Conservation (phyloP, 2,797 vertebrate genomes). For the Eulemur rubriventer region DNA sequence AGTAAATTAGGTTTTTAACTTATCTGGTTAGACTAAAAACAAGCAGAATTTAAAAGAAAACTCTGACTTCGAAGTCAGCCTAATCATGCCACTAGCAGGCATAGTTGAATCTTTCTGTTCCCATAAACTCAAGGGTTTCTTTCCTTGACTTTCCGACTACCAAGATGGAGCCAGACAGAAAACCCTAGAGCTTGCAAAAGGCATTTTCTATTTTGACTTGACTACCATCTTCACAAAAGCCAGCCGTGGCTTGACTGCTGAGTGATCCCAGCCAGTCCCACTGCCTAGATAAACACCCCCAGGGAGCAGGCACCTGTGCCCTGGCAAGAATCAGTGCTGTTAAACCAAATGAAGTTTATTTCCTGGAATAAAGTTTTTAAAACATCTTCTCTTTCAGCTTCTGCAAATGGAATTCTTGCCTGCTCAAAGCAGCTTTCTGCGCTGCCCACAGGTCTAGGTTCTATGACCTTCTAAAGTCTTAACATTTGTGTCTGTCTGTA, state of each 20-base stretch:
- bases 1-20: slow-evolving; percentile 8
- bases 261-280: not conserved
- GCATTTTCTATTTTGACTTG: not conserved
- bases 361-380: not conserved
- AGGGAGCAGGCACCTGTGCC: not conserved
- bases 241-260: not conserved
- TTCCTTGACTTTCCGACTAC: not conserved
- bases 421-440: not conserved
- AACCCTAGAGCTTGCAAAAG: not conserved
- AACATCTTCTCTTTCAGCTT: slow-evolving; percentile 19
- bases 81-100: not conserved
- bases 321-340: not conserved
- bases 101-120: not conserved
- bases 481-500: slow-evolving; percentile 44
- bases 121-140: not conserved
- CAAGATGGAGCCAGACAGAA: not conserved
- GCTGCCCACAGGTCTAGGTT: slow-evolving; percentile 45
- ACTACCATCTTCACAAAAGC: not conserved
- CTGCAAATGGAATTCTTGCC: slow-evolving; percentile 6
- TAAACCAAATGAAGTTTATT: not conserved
- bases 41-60: slow-evolving; percentile 5
- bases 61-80: slow-evolving; percentile 39
- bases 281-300: not conserved
- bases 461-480: slow-evolving; percentile 6
- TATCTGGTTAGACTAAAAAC: not conserved